Evolutionary conservation across 2,113 vertebrate species (phyloP).

Genomic region (Taxidea taxus): DNA sequence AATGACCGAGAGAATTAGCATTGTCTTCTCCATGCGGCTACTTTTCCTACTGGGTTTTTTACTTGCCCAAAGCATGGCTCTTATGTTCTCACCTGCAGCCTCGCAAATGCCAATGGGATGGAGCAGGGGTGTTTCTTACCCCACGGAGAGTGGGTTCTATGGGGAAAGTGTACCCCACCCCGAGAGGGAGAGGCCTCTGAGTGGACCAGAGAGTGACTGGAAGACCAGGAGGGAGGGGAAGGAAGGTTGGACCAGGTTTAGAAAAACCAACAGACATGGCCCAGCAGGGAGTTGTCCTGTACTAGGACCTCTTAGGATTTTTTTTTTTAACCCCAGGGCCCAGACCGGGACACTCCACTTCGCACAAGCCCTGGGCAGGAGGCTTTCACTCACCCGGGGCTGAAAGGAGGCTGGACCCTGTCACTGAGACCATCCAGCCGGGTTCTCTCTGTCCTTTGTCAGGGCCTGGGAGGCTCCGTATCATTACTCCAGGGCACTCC

Average conservation of each 20-base stretch:
- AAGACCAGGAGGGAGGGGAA: neutral
- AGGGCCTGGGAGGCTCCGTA: conserved; percentile 79
- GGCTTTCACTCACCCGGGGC: conserved; percentile 41
- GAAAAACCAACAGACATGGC: neutral
- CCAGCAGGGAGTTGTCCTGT: neutral
- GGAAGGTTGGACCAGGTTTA: neutral
- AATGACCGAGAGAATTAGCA: neutral
- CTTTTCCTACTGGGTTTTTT: neutral
- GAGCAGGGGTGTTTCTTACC: neutral
- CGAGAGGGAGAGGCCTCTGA: neutral
- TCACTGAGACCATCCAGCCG: conserved; percentile 71
- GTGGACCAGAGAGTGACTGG: neutral
- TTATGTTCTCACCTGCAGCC: too few species aligned
- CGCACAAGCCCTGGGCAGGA: conserved; percentile 45
- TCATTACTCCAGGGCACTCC: conserved; percentile 77
- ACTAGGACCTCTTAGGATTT: conserved; percentile 2
- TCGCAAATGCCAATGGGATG: neutral
- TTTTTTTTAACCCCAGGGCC: conserved; percentile 30
- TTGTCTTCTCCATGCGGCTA: neutral
- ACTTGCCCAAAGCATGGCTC: neutral
- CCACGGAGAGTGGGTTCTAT: neutral
- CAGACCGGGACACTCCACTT: neutral
- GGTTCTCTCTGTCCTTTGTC: conserved; percentile 83
- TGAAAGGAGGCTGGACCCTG: conserved; percentile 75
- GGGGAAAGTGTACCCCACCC: neutral